phyloP scores from a whole-genome alignment of 1,140 invertebrate genomes.

The Drosophila pseudoobscura region DNA sequence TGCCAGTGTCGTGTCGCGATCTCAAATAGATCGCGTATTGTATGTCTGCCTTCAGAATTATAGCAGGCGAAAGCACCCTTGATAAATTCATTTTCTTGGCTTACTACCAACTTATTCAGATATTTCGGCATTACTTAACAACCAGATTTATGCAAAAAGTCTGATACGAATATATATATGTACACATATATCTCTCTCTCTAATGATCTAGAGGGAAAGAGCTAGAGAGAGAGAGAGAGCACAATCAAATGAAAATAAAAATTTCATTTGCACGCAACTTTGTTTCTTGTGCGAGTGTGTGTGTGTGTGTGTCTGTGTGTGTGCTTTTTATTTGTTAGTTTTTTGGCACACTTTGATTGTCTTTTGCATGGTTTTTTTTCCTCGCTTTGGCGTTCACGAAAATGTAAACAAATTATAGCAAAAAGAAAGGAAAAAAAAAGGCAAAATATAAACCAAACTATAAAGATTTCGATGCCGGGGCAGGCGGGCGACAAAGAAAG shows the following conservation, averaged over 20 bases:
- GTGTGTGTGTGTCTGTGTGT: constrained; percentile 2
- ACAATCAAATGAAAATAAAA: constrained; percentile 19
- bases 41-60: constrained; percentile 31
- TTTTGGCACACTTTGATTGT: constrained; percentile 73
- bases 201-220: neutral
- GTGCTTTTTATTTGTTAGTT: constrained; percentile 4
- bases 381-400: constrained; percentile 7
- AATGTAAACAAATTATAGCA: constrained; percentile 75
- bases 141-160: constrained; percentile 69
- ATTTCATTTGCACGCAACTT: constrained; percentile 68
- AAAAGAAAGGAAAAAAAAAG: constrained; percentile 1
- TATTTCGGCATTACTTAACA: constrained; percentile 71
- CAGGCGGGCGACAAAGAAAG: constrained; percentile 38
- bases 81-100: constrained; percentile 61
- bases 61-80: constrained; percentile 36
- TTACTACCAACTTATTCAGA: constrained; percentile 65
- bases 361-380: constrained; percentile 12
- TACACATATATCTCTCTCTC: constrained; percentile 2
- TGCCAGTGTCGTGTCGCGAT: constrained; percentile 28
- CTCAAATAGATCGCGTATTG: constrained; percentile 28
- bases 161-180: constrained; percentile 25
- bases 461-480: constrained; percentile 47
- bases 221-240: neutral
- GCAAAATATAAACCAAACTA: constrained; percentile 4
- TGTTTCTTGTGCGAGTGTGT: constrained; percentile 5